A percentile compares a stretch with the other conserved stretches of the same genome.
phyloP scores from a whole-genome alignment of 2,797 vertebrate genomes.

The Acanthopagrus latus region DNA sequence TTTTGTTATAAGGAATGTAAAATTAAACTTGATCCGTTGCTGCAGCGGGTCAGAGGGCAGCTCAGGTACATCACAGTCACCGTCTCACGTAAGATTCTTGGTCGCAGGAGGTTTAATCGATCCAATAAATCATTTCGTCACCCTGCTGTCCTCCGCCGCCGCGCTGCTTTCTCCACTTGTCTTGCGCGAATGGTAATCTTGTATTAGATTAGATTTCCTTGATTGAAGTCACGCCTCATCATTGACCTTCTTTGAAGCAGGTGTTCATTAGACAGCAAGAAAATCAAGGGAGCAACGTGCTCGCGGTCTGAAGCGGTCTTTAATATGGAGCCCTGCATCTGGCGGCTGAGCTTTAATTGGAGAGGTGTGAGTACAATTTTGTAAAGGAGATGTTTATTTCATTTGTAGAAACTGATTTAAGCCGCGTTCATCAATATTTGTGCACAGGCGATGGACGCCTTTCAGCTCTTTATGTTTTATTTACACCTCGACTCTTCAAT shows the following conservation, averaged over 20 bases:
- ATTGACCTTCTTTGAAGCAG: constrained; percentile 23
- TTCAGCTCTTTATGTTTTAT: background rate
- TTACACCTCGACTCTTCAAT: background rate
- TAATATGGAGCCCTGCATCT: background rate
- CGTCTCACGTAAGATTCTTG: background rate
- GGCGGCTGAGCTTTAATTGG: constrained; percentile 9
- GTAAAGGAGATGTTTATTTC: background rate
- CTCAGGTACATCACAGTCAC: background rate
- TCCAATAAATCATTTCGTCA: constrained; percentile 12
- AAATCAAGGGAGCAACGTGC: background rate
- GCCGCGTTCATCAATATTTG: constrained; percentile 7
- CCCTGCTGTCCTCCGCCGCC: background rate
- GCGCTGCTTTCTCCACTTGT: background rate
- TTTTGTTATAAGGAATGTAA: background rate
- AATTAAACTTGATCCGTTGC: background rate
- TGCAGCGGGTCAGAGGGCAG: constrained; percentile 18
- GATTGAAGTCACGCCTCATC: constrained; percentile 27
- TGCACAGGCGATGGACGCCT: background rate
- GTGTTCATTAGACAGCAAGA: constrained; percentile 5
- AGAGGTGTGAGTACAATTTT: background rate
- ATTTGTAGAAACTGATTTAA: constrained; percentile 21
- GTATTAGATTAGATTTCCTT: constrained; percentile 32
- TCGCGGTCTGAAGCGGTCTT: constrained; percentile 4
- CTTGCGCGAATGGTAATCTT: background rate
- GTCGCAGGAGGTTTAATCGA: constrained; percentile 10